Evolutionary conservation across 2,113 vertebrate species (phyloP), one percentile per base, ranked within the genome.

Genomic region (Myodes glareolus): DNA sequence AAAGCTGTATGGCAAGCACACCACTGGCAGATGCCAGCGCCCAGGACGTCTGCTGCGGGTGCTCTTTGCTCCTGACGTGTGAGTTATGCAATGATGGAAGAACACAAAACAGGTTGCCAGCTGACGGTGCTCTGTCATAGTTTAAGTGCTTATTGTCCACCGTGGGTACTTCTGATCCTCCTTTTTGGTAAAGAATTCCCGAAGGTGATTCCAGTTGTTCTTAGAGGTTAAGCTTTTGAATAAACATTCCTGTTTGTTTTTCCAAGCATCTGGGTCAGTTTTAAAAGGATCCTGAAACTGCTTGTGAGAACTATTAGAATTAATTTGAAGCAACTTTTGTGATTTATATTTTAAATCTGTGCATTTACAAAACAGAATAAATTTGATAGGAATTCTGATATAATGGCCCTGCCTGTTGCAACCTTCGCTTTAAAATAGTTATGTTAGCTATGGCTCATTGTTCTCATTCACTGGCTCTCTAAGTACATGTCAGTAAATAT

Each of bases 11-110:
- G 1, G 61, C 81, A 88, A 13, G 14, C 42, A 63, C 29, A 29
- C 52, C n/a, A 1, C 75, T 1, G 87, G 80, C 94, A 78, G 94
- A 89, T 96, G 92, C 94, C 94, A 63, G 95, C 80, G 92, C 96
- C 87, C 42, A 11, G 76, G 73, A 67, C 94, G 88, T 94, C 94
- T 94, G 93, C 88, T 36, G 6, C 0, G 42, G 63, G 95, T 17
- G 12, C 88, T 92, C 58, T 72, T 50, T 45, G 36, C 90, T 81
- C 88, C 91, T 93, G 82, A 81, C 55, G 3, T 63, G 14, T n/a
- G 84, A 47, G 72, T 95, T 88, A 47, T 7, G 92, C 90, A 96
- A 78, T 90, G 94, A 47, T 39, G 1, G 0, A 39, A 80, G 93
- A 73, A 31, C 88, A 92, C 84, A 72, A 7, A 94, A 36, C 96